Conservation (phyloP, 2,113 vertebrate genomes). For the Calidris pygmaea region DNA sequence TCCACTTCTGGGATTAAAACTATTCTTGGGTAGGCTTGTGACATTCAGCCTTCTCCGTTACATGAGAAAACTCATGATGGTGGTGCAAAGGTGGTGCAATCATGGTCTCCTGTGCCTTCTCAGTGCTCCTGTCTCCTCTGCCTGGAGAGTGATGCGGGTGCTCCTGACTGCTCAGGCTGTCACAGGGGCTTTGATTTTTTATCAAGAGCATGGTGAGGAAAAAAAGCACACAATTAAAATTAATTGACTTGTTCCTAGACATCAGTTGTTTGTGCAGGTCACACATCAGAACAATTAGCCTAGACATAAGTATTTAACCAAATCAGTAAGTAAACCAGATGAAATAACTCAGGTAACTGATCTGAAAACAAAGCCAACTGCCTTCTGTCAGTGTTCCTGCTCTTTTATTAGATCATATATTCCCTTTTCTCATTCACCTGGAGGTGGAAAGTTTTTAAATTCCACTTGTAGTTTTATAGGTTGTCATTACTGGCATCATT, state of each 20-base stretch:
- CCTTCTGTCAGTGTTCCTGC: neutral
- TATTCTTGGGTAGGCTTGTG: neutral
- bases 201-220: neutral
- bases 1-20: neutral
- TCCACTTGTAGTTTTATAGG: neutral
- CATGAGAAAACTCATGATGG: rapidly evolving
- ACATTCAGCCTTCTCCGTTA: neutral
- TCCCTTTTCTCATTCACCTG: neutral
- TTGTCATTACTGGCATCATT: neutral
- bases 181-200: neutral
- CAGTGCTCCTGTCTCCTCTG: neutral
- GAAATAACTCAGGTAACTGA: neutral
- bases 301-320: neutral
- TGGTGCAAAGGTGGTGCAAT: neutral
- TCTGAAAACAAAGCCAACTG: neutral
- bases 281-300: neutral
- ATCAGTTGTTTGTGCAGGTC: neutral
- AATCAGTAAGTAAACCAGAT: neutral
- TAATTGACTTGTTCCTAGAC: neutral
- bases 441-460: neutral
- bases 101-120: neutral
- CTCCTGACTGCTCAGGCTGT: neutral
- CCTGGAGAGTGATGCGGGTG: rapidly evolving
- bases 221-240: neutral
- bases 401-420: neutral